A percentile compares a stretch with the other conserved stretches of the same genome.
These are phyloP conservation scores for Amblyjoppa proteus DNA, from an alignment of 2,888 invertebrate species.

Conservation along the genomic window DNA sequence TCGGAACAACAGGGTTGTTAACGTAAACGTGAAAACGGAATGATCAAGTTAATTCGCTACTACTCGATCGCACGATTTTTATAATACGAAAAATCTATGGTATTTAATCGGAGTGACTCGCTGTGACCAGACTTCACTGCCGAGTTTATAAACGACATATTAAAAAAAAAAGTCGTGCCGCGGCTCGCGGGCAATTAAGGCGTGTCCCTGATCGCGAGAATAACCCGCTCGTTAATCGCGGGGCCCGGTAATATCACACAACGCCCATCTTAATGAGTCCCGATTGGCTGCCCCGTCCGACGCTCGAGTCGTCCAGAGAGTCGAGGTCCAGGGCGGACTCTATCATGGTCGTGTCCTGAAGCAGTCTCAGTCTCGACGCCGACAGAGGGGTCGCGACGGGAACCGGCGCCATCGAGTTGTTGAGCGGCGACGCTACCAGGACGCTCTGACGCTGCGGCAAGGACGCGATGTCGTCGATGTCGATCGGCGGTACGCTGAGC, in stretches of 20 bases:
- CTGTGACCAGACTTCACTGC: slow-evolving; percentile 43
- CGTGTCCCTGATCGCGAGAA: slow-evolving; percentile 7
- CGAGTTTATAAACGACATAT: slow-evolving; percentile 10
- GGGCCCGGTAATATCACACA: slow-evolving; percentile 77
- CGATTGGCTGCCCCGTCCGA: slow-evolving; percentile 89
- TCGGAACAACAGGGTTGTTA: not conserved
- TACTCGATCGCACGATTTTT: slow-evolving; percentile 19
- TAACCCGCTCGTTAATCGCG: slow-evolving; percentile 15
- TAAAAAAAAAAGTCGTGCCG: not conserved
- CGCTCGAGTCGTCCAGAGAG: slow-evolving; percentile 91
- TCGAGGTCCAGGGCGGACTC: slow-evolving; percentile 95
- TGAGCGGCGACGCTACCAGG: slow-evolving; percentile 76
- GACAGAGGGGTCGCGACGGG: slow-evolving; percentile 82
- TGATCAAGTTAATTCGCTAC: slow-evolving; percentile 19
- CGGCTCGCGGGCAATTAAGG: slow-evolving; percentile 11
- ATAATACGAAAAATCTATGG: not conserved
- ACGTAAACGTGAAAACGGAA: not conserved
- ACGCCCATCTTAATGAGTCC: slow-evolving; percentile 88
- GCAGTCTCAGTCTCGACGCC: slow-evolving; percentile 91
- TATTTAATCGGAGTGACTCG: slow-evolving; percentile 20
- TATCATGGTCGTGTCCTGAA: slow-evolving; percentile 96
- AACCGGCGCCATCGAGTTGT: slow-evolving; percentile 78
- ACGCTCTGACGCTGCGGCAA: slow-evolving; percentile 83
- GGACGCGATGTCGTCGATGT: slow-evolving; percentile 84
- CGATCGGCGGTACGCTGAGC: slow-evolving; percentile 84